Percentiles rank a stretch among this genome's conserved stretches.
These are phyloP conservation scores for Capitella teleta DNA, from an alignment of 1,140 invertebrate species.

Conservation along the genomic window DNA sequence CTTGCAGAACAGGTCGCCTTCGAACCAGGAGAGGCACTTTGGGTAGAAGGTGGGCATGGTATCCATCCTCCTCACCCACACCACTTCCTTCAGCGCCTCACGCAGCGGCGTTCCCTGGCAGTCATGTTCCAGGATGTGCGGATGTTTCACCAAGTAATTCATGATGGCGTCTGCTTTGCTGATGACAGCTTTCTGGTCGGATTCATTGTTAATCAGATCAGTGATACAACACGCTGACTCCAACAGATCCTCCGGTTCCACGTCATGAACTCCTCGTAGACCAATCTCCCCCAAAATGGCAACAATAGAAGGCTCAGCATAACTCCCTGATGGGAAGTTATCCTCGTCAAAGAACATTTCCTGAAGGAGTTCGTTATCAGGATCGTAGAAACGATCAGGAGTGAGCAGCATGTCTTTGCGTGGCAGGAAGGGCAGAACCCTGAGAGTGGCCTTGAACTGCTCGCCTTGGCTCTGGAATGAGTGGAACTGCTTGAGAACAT, in stretches of 20 bases:
- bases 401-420: slow-evolving; percentile 10
- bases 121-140: background rate
- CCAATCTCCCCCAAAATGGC: slow-evolving; percentile 9
- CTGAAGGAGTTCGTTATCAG: slow-evolving; percentile 6
- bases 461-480: slow-evolving; percentile 3
- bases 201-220: background rate
- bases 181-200: background rate
- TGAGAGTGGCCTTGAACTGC: background rate
- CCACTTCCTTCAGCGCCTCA: slow-evolving; percentile 1
- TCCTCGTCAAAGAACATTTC: slow-evolving; percentile 9
- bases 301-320: slow-evolving; percentile 5
- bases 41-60: slow-evolving; percentile 9
- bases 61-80: slow-evolving; percentile 4
- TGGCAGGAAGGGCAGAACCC: slow-evolving; percentile 6
- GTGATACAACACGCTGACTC: slow-evolving; percentile 4
- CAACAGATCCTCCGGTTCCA: slow-evolving; percentile 6
- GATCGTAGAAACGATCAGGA: slow-evolving; percentile 12
- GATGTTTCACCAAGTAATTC: slow-evolving; percentile 6
- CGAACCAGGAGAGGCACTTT: slow-evolving; percentile 5
- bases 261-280: slow-evolving; percentile 9
- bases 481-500: slow-evolving; percentile 8
- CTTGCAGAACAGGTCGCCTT: slow-evolving; percentile 2
- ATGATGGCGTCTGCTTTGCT: slow-evolving; percentile 9
- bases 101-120: slow-evolving; percentile 4
- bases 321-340: slow-evolving; percentile 8